phyloP scores from a whole-genome alignment of 2,888 invertebrate species.

The Drosophila demipolita region DNA sequence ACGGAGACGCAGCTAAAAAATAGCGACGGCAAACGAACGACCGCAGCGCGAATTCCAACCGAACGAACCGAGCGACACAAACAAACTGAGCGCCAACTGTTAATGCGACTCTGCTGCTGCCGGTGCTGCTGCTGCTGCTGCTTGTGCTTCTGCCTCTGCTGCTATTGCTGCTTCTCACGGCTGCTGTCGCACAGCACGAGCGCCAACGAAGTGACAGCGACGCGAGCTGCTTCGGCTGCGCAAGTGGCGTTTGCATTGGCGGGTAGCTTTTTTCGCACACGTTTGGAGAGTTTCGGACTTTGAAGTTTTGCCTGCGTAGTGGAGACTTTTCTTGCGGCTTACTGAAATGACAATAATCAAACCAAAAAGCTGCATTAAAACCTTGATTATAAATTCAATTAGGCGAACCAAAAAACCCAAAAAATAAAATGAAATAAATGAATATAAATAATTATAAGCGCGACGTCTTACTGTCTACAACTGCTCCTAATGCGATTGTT shows the following conservation, averaged over 20 bases:
- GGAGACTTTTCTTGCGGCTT: conserved; percentile 42
- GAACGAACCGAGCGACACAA: conserved; percentile 63
- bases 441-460: conserved; percentile 26
- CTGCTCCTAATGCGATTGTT: conserved; percentile 44
- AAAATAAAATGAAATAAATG: conserved; percentile 17
- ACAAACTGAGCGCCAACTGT: conserved; percentile 56
- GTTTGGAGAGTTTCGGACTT: conserved; percentile 54
- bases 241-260: conserved; percentile 73
- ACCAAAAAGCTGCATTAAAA: conserved; percentile 65
- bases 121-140: conserved; percentile 8
- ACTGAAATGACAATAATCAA: conserved; percentile 68
- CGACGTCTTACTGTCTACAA: conserved; percentile 38
- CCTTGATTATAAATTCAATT: conserved; percentile 80
- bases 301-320: conserved; percentile 57
- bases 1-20: conserved; percentile 34
- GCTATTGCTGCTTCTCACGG: conserved; percentile 38
- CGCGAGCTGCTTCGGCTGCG: conserved; percentile 73
- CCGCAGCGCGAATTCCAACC: conserved; percentile 45
- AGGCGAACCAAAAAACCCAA: conserved; percentile 40
- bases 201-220: conserved; percentile 64
- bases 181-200: conserved; percentile 61
- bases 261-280: conserved; percentile 56
- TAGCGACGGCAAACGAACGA: conserved; percentile 14
- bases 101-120: conserved; percentile 27
- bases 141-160: conserved; percentile 16